These are phyloP conservation scores for Bradypodion pumilum DNA, from an alignment of 2,797 vertebrate genomes.

Conservation along the genomic window DNA sequence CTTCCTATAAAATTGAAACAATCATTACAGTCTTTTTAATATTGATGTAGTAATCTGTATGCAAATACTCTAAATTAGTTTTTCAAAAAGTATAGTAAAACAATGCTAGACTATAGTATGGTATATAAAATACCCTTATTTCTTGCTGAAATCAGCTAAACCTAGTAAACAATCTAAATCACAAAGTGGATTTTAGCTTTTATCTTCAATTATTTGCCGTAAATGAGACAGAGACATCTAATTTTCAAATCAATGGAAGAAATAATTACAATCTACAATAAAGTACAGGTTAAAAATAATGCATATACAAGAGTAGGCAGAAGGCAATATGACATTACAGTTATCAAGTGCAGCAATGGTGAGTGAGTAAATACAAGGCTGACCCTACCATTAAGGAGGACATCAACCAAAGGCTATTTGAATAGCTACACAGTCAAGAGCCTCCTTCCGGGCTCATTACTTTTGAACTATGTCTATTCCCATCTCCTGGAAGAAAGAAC, in stretches of 20 bases:
- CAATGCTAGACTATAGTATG: not conserved
- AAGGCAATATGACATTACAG: not conserved
- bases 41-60: conserved; percentile 6
- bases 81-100: not conserved
- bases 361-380: not conserved
- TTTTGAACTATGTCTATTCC: not conserved
- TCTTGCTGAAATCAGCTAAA: not conserved
- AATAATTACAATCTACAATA: not conserved
- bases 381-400: not conserved
- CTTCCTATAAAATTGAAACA: conserved; percentile 81
- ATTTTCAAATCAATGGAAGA: conserved; percentile 19
- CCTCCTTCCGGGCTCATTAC: too few relatives aligned
- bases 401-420: not conserved
- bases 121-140: not conserved
- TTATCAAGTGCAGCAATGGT: not conserved
- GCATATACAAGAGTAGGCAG: not conserved
- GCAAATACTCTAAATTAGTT: not conserved
- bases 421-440: not conserved
- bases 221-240: not conserved
- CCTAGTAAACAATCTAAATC: not conserved
- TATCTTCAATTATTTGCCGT: not conserved
- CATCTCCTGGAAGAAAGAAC: not conserved
- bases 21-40: too few relatives aligned
- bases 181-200: not conserved
- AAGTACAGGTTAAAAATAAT: conserved; percentile 30